phyloP scores from a whole-genome alignment of 2,113 vertebrate genomes.

The Rhinopomastus cyanomelas region DNA sequence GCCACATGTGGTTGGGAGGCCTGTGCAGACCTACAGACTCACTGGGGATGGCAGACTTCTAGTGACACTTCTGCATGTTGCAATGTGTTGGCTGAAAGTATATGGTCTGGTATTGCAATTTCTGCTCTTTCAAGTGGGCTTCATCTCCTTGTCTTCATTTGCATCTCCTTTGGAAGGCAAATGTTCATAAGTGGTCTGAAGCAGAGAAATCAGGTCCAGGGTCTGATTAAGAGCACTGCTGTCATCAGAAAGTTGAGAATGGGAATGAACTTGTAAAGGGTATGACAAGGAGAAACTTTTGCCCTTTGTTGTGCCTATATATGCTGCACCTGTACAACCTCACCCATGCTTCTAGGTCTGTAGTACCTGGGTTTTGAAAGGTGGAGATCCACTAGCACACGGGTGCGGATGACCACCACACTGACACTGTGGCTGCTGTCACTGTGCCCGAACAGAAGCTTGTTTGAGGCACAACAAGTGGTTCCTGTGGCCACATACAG shows the following conservation, averaged over 20 bases:
- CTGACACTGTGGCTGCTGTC: neutral
- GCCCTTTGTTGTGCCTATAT: neutral
- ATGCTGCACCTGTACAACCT: neutral
- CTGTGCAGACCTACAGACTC: neutral
- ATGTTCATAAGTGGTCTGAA: neutral
- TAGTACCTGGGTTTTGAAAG: neutral
- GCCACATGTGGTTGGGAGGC: neutral
- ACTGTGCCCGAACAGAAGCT: conserved; percentile 1
- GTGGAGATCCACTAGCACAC: neutral
- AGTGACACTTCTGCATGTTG: neutral
- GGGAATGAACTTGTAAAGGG: neutral
- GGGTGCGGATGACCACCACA: neutral
- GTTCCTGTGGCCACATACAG: conserved; percentile 8
- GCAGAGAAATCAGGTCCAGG: neutral
- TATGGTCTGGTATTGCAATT: neutral
- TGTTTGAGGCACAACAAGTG: neutral
- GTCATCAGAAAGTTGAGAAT: neutral
- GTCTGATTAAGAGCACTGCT: neutral
- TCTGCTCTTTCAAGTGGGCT: neutral
- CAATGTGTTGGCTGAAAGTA: neutral
- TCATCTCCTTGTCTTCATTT: neutral
- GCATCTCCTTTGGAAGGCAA: neutral
- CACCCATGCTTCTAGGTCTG: rapidly evolving
- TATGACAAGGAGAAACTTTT: neutral
- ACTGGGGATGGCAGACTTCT: neutral